These are phyloP conservation scores for Meloidogyne exigua DNA, from an alignment of 1,140 invertebrate genomes.

Conservation along the genomic window DNA sequence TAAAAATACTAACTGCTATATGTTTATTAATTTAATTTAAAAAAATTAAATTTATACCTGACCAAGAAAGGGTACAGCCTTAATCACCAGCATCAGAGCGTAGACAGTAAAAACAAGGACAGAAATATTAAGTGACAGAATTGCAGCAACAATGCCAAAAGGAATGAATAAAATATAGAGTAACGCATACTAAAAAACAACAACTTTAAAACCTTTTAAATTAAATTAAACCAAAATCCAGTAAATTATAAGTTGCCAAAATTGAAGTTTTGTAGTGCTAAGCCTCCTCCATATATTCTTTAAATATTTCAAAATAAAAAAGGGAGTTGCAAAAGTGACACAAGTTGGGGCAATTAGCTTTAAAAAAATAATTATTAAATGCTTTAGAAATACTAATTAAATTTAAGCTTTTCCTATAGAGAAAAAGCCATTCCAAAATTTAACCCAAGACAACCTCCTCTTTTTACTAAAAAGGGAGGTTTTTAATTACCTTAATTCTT, in stretches of 20 bases:
- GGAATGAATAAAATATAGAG: constrained; percentile 1
- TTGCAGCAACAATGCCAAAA: neutral
- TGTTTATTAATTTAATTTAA: too few species aligned
- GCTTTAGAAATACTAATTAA: too few species aligned
- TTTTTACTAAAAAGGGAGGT: too few species aligned
- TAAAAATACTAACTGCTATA: too few species aligned
- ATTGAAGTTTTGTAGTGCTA: neutral
- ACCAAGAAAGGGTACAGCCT: constrained; percentile 7
- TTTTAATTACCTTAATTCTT: too few species aligned
- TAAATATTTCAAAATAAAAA: neutral
- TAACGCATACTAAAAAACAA: neutral
- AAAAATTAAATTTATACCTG: neutral
- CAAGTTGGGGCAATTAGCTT: neutral
- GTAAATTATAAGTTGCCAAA: neutral
- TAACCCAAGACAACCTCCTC: too few species aligned
- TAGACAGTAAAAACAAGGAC: neutral
- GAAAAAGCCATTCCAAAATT: too few species aligned
- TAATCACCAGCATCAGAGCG: neutral
- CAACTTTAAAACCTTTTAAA: neutral
- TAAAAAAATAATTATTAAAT: neutral
- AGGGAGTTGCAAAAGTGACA: neutral
- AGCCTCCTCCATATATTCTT: neutral
- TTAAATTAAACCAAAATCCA: neutral
- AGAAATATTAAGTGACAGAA: neutral
- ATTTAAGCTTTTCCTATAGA: too few species aligned